Conservation (phyloP, 2,888 invertebrate species). For the Calliscelio sp. region DNA sequence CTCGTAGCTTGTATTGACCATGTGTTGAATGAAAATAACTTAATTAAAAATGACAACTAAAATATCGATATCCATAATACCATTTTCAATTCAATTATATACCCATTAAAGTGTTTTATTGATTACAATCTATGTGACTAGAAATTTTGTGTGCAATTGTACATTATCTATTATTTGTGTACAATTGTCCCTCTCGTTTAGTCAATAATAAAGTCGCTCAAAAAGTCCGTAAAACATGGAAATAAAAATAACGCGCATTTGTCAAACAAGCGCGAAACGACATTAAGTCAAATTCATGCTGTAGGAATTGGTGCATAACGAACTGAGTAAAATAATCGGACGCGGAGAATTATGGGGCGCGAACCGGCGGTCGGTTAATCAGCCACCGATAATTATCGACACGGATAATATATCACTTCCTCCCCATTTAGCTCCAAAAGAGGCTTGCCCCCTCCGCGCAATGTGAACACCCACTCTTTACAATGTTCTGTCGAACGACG, state of each 20-base stretch:
- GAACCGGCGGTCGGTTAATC: constrained; percentile 86
- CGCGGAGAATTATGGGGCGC: constrained; percentile 86
- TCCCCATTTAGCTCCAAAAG: constrained; percentile 75
- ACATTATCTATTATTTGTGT: no score
- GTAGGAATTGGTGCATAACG: constrained; percentile 84
- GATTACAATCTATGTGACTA: no score
- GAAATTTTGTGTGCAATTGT: no score
- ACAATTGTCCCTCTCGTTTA: no score
- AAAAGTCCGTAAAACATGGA: constrained; percentile 10
- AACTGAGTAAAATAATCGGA: constrained; percentile 86
- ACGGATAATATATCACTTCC: constrained; percentile 85
- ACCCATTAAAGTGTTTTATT: no score
- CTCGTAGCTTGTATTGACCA: no score
- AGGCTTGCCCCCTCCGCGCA: constrained; percentile 60
- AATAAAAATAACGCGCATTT: constrained; percentile 24
- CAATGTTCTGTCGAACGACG: constrained; percentile 73
- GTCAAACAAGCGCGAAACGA: constrained; percentile 48
- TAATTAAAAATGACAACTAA: no score
- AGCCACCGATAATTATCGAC: constrained; percentile 86
- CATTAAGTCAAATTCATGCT: constrained; percentile 75
- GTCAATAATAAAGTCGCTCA: neutral
- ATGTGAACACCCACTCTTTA: constrained; percentile 72
- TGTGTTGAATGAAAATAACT: no score
- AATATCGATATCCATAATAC: no score
- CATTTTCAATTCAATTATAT: no score